A percentile compares a stretch with the other conserved stretches of the same genome.
Evolutionary conservation across 2,797 vertebrate species (phyloP).

Genomic region (Philypnodon macrostomus): DNA sequence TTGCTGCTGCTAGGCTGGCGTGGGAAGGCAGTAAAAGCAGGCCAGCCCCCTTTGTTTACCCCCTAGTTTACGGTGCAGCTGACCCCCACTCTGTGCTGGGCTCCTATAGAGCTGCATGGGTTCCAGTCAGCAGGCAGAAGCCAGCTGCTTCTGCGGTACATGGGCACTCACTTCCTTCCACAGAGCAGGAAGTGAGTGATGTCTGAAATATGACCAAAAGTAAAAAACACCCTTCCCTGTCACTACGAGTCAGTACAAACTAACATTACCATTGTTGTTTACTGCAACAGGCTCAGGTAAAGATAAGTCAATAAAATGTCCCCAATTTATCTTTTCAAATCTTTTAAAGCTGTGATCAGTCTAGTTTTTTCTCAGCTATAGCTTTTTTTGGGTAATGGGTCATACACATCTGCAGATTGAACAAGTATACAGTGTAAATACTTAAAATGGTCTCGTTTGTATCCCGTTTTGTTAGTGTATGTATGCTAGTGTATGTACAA

Average conservation of each 20-base stretch:
- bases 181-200: conserved; percentile 19
- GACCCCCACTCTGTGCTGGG: not conserved
- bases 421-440: too few relatives aligned
- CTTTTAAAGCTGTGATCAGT: not conserved
- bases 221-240: too few relatives aligned
- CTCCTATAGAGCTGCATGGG: conserved; percentile 29
- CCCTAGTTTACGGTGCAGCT: conserved; percentile 63
- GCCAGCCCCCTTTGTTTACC: conserved; percentile 71
- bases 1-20: conserved; percentile 67
- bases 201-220: not conserved
- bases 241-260: too few relatives aligned
- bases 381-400: not conserved
- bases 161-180: conserved; percentile 21
- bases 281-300: too few relatives aligned
- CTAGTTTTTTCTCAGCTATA: not conserved
- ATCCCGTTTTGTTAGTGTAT: too few relatives aligned
- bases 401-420: too few relatives aligned
- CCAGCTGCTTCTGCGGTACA: conserved; percentile 23
- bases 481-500: too few relatives aligned
- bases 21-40: conserved; percentile 79
- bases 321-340: not conserved
- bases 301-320: too few relatives aligned
- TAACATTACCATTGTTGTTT: too few relatives aligned
- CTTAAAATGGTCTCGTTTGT: too few relatives aligned
- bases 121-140: conserved; percentile 44